Percentiles rank a stretch among this genome's conserved stretches.
Conservation (phyloP, 2,888 invertebrate species). For the Pollenia amentaria region DNA sequence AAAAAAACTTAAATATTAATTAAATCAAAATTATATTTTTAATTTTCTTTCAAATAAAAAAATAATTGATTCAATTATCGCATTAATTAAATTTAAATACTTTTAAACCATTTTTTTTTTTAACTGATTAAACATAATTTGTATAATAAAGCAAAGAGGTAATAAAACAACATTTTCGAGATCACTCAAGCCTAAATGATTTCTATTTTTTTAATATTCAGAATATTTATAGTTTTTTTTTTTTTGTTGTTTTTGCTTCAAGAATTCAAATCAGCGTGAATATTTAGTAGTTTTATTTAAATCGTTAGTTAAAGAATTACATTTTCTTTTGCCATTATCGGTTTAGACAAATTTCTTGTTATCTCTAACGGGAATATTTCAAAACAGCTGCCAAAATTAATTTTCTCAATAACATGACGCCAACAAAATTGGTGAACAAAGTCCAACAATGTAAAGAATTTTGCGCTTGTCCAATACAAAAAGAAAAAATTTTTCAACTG, state of each 20-base stretch:
- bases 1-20: too few relatives aligned
- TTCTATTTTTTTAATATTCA: too few relatives aligned
- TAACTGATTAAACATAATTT: too few relatives aligned
- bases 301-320: background rate
- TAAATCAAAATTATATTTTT: too few relatives aligned
- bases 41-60: too few relatives aligned
- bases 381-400: slow-evolving; percentile 1
- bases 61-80: too few relatives aligned
- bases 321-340: background rate
- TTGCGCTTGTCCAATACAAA: too few relatives aligned
- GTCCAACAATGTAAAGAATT: too few relatives aligned
- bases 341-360: slow-evolving; percentile 29
- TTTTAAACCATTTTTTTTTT: too few relatives aligned
- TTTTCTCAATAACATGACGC: slow-evolving; percentile 3
- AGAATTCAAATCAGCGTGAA: background rate
- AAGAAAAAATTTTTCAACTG: too few relatives aligned
- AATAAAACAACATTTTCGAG: slow-evolving; percentile 8
- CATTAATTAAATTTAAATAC: too few relatives aligned
- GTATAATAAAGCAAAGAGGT: slow-evolving; percentile 14
- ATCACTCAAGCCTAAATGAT: slow-evolving; percentile 27
- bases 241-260: background rate
- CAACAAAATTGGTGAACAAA: slow-evolving; percentile 1
- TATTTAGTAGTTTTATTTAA: background rate
- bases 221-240: too few relatives aligned
- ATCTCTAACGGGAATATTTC: background rate